Evolutionary conservation across 1,140 invertebrate genomes (phyloP).

Genomic region (Dendrolimus kikuchii): DNA sequence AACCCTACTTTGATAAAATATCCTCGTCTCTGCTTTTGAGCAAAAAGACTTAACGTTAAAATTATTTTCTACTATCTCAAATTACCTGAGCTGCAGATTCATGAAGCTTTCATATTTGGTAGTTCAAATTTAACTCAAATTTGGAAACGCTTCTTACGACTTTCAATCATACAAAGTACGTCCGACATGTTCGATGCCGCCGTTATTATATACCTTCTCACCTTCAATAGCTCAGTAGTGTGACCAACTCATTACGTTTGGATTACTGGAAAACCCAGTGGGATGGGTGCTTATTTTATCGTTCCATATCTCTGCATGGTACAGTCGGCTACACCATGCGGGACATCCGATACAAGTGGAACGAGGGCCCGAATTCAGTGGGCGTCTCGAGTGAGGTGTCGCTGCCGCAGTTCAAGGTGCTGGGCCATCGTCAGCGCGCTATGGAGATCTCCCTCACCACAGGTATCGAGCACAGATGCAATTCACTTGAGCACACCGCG

Average conservation of each 20-base stretch:
- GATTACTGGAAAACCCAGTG: slow-evolving; percentile 71
- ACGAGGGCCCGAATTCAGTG: slow-evolving; percentile 92
- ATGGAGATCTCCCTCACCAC: slow-evolving; percentile 94
- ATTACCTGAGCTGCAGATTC: slow-evolving; percentile 19
- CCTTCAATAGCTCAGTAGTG: slow-evolving; percentile 19
- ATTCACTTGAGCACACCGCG: slow-evolving; percentile 6
- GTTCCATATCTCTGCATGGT: slow-evolving; percentile 74
- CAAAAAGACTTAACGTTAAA: slow-evolving; percentile 8
- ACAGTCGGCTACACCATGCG: slow-evolving; percentile 97
- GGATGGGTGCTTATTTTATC: slow-evolving; percentile 76
- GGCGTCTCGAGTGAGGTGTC: slow-evolving; percentile 94
- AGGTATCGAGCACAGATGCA: slow-evolving; percentile 75
- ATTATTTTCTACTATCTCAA: slow-evolving; percentile 11
- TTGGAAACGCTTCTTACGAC: slow-evolving; percentile 26
- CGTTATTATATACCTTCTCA: slow-evolving; percentile 14
- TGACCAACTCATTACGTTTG: slow-evolving; percentile 26
- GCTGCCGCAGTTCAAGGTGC: slow-evolving; percentile 95
- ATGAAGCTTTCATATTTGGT: slow-evolving; percentile 31
- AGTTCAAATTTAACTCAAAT: slow-evolving; percentile 26
- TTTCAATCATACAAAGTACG: slow-evolving; percentile 8
- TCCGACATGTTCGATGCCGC: slow-evolving; percentile 7
- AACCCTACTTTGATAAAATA: slow-evolving; percentile 9
- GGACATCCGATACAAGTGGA: slow-evolving; percentile 97
- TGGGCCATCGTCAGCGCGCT: slow-evolving; percentile 89
- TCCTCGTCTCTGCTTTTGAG: slow-evolving; percentile 12